phyloP scores from a whole-genome alignment of 2,113 vertebrate species.

The Cranoglanis bouderius region DNA sequence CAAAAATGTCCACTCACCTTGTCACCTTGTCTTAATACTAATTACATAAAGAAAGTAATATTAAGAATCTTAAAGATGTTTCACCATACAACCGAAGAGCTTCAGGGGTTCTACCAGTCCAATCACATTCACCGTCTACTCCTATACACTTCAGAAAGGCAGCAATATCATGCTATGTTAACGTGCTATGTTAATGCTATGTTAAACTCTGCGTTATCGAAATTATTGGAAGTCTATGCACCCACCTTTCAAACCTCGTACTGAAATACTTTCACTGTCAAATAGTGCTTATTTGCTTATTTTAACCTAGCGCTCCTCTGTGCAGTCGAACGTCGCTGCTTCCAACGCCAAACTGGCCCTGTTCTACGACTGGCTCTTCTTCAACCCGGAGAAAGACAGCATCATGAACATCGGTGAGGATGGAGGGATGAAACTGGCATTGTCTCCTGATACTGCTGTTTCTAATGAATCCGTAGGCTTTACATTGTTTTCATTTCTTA shows the following conservation, averaged over 20 bases:
- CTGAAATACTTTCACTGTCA: not conserved
- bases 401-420: constrained; percentile 97
- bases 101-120: not conserved
- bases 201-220: not conserved
- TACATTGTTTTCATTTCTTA: not conserved
- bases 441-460: not conserved
- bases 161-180: too few relatives aligned
- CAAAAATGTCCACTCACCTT: not conserved
- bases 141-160: not conserved
- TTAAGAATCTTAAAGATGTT: not conserved
- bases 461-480: not conserved
- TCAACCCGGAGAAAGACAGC: constrained; percentile 97
- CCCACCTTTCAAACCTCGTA: not conserved
- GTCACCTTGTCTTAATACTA: not conserved
- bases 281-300: too few relatives aligned
- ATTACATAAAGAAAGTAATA: not conserved
- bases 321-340: constrained; percentile 92
- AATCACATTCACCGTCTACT: not conserved
- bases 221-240: not conserved
- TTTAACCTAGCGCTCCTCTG: not conserved
- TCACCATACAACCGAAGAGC: not conserved
- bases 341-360: constrained; percentile 96
- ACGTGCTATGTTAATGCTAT: too few relatives aligned
- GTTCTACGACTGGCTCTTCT: constrained; percentile 99
- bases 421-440: too few relatives aligned